Evolutionary conservation across 2,888 invertebrate genomes (phyloP).

Genomic region (Scaptomyza reducta): DNA sequence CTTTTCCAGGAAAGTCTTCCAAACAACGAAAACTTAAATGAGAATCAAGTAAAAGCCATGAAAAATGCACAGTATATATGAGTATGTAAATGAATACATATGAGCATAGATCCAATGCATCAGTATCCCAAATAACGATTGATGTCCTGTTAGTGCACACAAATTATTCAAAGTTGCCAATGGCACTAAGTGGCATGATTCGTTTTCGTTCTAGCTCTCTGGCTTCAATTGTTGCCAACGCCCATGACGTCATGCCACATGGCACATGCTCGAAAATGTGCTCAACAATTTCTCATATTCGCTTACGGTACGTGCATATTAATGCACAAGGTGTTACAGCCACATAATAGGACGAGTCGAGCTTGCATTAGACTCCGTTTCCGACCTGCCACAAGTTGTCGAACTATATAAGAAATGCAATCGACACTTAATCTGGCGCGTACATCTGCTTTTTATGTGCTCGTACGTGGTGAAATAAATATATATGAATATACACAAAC

Average conservation of each 20-base stretch:
- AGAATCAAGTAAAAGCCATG: neutral
- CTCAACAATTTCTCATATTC: conserved; percentile 62
- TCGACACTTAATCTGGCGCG: conserved; percentile 66
- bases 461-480: conserved; percentile 31
- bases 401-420: conserved; percentile 56
- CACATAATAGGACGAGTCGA: neutral
- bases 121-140: conserved; percentile 39
- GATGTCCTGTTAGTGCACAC: conserved; percentile 25
- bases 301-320: conserved; percentile 67
- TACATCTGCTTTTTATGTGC: conserved; percentile 53
- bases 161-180: conserved; percentile 36
- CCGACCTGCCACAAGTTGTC: conserved; percentile 56
- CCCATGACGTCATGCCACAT: conserved; percentile 14
- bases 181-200: conserved; percentile 10
- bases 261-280: conserved; percentile 37
- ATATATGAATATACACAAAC: neutral
- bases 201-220: neutral
- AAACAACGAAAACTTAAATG: conserved; percentile 19
- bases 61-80: neutral
- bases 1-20: neutral
- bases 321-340: conserved; percentile 54
- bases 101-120: conserved; percentile 11
- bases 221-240: conserved; percentile 4
- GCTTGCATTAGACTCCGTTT: neutral
- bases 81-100: neutral